Evolutionary conservation across 1,140 invertebrate genomes (phyloP).

Genomic region (Aphis craccivora): DNA sequence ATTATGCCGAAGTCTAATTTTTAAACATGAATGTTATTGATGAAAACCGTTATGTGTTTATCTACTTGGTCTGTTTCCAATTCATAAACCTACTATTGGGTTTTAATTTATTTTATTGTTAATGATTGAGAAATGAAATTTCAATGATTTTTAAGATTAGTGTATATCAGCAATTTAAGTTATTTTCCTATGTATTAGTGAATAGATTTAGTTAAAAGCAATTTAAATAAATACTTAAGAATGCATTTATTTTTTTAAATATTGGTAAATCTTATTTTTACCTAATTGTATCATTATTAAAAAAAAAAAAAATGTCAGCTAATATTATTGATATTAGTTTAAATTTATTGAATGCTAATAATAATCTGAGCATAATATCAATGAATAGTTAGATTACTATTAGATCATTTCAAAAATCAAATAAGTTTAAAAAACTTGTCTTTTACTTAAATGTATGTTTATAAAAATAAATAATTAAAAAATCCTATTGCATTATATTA

Average conservation of each 20-base stretch:
- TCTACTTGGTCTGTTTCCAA: neutral
- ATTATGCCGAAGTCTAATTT: neutral
- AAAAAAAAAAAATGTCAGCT: neutral
- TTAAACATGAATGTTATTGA: neutral
- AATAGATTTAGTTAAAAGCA: neutral
- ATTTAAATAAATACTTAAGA: neutral
- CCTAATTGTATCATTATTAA: neutral
- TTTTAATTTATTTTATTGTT: neutral
- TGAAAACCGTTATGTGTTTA: constrained; percentile 1
- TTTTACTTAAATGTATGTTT: neutral
- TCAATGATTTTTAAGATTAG: neutral
- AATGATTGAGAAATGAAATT: neutral
- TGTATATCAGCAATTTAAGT: neutral
- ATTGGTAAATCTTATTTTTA: neutral
- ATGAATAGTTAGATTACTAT: neutral
- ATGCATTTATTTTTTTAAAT: neutral
- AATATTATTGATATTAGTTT: neutral
- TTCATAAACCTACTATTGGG: neutral
- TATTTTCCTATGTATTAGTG: neutral
- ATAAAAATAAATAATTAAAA: neutral
- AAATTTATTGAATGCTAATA: neutral
- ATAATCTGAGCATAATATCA: constrained; percentile 4
- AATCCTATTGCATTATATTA: neutral
- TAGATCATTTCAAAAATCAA: neutral
- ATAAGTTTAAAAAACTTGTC: neutral